Percentiles rank a stretch among this genome's conserved stretches.
phyloP scores from a whole-genome alignment of 2,797 vertebrate species.

The Lutjanus campechanus region DNA sequence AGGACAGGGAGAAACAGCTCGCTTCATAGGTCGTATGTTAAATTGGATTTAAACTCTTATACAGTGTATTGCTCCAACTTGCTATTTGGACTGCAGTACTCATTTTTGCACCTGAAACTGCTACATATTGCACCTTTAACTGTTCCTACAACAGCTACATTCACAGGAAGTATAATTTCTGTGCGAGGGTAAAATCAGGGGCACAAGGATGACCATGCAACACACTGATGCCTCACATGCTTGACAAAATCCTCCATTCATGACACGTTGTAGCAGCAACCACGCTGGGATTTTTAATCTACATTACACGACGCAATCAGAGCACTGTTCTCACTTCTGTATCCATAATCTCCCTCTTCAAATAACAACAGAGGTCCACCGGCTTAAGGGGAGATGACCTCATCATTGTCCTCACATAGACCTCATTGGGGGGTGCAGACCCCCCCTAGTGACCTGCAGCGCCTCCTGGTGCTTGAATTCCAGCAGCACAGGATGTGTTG shows the following conservation, averaged over 20 bases:
- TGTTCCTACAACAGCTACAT: not conserved
- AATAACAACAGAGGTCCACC: slow-evolving; percentile 7
- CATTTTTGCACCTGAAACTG: too few relatives aligned
- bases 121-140: too few relatives aligned
- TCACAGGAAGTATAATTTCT: not conserved
- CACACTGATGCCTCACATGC: not conserved
- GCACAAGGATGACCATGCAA: not conserved
- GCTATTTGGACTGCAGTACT: too few relatives aligned
- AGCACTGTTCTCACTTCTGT: not conserved
- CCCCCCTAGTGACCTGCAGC: slow-evolving; percentile 5
- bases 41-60: too few relatives aligned
- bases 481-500: slow-evolving; percentile 30
- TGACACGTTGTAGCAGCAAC: not conserved
- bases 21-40: too few relatives aligned
- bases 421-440: not conserved
- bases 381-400: slow-evolving; percentile 13
- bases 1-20: too few relatives aligned
- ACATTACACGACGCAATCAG: not conserved
- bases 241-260: not conserved
- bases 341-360: slow-evolving; percentile 10
- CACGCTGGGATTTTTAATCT: not conserved
- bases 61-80: too few relatives aligned
- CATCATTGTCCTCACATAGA: slow-evolving; percentile 1
- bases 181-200: not conserved
- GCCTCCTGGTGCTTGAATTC: slow-evolving; percentile 41